Base-by-base conservation (phyloP, 2,797 vertebrate genomes). In the Malurus splendens region DNA sequence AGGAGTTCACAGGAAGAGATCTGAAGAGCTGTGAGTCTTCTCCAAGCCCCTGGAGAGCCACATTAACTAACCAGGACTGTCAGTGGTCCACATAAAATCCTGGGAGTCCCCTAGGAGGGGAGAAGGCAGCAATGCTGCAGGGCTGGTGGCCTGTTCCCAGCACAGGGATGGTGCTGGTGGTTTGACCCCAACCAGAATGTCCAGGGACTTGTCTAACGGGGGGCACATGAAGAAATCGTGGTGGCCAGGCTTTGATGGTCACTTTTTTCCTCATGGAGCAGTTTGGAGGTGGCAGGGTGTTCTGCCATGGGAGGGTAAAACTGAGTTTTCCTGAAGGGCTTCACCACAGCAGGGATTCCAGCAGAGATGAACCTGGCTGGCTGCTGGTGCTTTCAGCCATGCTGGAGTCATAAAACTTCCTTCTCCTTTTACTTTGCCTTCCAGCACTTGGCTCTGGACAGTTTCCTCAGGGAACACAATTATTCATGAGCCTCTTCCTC, bases 151-250 rank as follows among this genome's bases (percentile, higher is more conserved):
- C 45, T 39, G 24, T 17, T 86, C 59, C 44, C 38, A 61, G 51
- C 8, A 48, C 24, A 66, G 18, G 33, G n/a, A 36, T 36, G 10
- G 0, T 38, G 19, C 36, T 1, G 0, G 24, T 55, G 17, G 23
- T 64, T 83, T 87, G 38, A 23, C 12, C 47, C 15, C 59, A 14
- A 61, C 41, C 76, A 55, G n/a, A 51, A 61, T 18, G 6, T 33
- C 12, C 70, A 68, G 48, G 32, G 59, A 72, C 45, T 22, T 33
- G 7, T 48, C 51, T 55, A 38, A 56, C 0, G 1, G 28, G 19
- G 9, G 14, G 14, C 28, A 64, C 2, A 0, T 4, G 59, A 17
- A 33, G 25, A n/a, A 59, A 19, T 51, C 0, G 0, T 3, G 1
- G 6, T 38, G 44, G 5, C 51, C 25, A 75, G 4, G 3, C 13